These are phyloP conservation scores for Eugnorisma glareosa DNA, from an alignment of 2,888 invertebrate genomes.

Conservation along the genomic window DNA sequence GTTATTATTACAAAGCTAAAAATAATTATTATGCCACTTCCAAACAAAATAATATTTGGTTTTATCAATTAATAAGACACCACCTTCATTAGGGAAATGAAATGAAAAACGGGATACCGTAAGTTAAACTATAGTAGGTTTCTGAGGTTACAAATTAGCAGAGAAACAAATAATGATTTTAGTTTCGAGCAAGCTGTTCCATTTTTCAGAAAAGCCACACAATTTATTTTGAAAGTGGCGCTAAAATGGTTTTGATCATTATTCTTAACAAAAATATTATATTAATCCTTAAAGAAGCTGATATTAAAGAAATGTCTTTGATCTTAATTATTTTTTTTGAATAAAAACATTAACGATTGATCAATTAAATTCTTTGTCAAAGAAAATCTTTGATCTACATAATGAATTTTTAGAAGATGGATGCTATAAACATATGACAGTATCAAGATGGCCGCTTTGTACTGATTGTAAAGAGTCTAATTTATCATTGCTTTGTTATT, in stretches of 20 bases:
- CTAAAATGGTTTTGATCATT: not conserved
- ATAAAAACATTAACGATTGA: slow-evolving; percentile 1
- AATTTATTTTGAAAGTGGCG: not conserved
- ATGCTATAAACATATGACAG: slow-evolving; percentile 2
- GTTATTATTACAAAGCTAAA: not conserved
- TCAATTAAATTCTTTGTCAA: slow-evolving; percentile 28
- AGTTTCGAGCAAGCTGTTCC: not conserved
- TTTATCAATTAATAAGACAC: not conserved
- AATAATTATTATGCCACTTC: not conserved
- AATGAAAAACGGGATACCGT: not conserved
- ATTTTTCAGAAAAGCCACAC: not conserved
- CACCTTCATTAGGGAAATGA: no score
- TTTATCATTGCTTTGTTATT: slow-evolving; percentile 26
- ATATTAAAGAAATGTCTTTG: not conserved
- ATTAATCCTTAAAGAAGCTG: not conserved
- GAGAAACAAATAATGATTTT: not conserved
- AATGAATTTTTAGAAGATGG: not conserved
- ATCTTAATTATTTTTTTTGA: not conserved
- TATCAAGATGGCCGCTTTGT: slow-evolving; percentile 9
- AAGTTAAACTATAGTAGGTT: not conserved
- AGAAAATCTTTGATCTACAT: slow-evolving; percentile 24
- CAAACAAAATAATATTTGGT: not conserved
- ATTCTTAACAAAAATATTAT: not conserved
- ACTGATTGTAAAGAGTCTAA: slow-evolving; percentile 11
- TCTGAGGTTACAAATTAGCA: not conserved